Evolutionary conservation across 2,797 vertebrate genomes (phyloP).

Genomic region (Catamblyrhynchus diadema): DNA sequence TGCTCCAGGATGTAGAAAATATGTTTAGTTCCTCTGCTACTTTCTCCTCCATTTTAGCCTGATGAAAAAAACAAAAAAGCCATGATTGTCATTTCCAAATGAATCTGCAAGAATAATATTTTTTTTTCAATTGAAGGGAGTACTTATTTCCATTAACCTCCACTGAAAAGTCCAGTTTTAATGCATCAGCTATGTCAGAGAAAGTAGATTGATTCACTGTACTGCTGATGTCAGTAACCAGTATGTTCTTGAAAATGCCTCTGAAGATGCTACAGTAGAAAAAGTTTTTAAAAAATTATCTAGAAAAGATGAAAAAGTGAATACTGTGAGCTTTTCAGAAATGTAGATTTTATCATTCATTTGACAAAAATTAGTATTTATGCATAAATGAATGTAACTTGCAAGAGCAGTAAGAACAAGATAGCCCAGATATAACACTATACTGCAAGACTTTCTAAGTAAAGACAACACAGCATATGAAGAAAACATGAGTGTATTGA

Average conservation of each 20-base stretch:
- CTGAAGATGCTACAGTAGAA: background rate
- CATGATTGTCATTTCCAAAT: background rate
- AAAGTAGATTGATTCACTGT: background rate
- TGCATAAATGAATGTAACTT: background rate
- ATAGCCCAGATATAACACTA: background rate
- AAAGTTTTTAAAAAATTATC: background rate
- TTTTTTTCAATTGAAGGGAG: background rate
- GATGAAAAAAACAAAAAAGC: background rate
- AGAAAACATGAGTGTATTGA: background rate
- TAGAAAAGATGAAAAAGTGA: background rate
- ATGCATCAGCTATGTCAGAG: background rate
- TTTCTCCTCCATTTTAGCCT: background rate
- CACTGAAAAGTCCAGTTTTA: background rate
- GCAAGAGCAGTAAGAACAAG: background rate
- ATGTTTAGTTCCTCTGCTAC: background rate
- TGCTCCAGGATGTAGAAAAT: background rate
- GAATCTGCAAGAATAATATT: background rate
- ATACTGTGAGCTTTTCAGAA: background rate
- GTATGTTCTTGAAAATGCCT: background rate
- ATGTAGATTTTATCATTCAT: background rate
- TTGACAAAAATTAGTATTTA: background rate
- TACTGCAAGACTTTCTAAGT: background rate
- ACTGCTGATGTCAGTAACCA: background rate
- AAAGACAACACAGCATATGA: background rate
- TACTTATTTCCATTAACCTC: conserved; percentile 9